Evolutionary conservation across 2,113 vertebrate species (phyloP), one percentile per base, ranked within the genome.

Genomic region (Gambusia holbrooki): DNA sequence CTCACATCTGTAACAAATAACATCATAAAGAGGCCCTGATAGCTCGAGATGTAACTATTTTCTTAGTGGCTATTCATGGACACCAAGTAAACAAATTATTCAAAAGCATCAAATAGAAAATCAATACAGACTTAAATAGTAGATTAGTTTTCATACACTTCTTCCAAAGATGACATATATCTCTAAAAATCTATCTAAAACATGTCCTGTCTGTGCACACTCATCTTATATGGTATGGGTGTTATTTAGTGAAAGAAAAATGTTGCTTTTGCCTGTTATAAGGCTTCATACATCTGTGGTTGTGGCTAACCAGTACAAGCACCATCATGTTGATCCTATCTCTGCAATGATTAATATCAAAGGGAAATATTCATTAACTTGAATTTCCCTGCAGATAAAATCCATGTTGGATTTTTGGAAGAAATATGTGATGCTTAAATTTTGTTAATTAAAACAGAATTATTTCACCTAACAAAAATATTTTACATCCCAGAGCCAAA

Each of bases 1-100:
- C 79, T 87, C 68, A 73, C 80, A 65, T 75, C 79, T 88, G 90
- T 88, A 90, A 87, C 85, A 75, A 82, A 88, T 87, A 71, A 72
- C 79, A 76, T 81, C 88, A 83, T 74, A 83, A 88, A 89, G 68
- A 71, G 74, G 35, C 35, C 66, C 74, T 82, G 78, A 84, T 82
- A 82, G 71, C 66, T 76, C 61, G 60, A 80, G 76, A 78, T 73
- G 45, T 51, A 72, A 29, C 27, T 65, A 72, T 69, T 80, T 2
- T 65, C 65, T 72, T 66, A 70, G 65, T 62, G n/a, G 66, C 25
- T 37, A 66, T 32, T 78, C 76, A 61, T 71, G 62, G 69, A 62
- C 66, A 30, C 54, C 40, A 22, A 62, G 66, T 25, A 63, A 66
- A 62, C 79, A 63, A 77, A 51, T 64, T 19, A 48, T 5, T 76